Base-by-base conservation (phyloP, 2,797 vertebrate genomes). In the Poecilia picta region DNA sequence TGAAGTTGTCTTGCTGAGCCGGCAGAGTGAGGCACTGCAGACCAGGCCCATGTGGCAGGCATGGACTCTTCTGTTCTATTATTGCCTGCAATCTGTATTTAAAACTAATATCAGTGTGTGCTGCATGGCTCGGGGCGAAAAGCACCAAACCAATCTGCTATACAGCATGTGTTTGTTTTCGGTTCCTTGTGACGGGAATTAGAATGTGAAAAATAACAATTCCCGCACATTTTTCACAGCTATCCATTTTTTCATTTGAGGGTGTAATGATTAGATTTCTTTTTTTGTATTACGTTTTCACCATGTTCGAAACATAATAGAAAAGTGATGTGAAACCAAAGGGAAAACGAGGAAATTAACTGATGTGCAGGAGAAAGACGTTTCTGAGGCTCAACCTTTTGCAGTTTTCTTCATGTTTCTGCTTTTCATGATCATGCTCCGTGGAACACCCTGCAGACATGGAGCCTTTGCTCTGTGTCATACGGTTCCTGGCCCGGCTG, bases 1-100 rank as follows among this genome's bases (percentile, higher is more conserved):
- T 97, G 97, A 98, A 97, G 97, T 95, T 96, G 97, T 97, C 90
- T 95, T 95, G 94, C 91, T 45, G 80, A 91, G 87, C 74, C 83
- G n/a, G 88, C 93, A 92, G 91, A 90, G 94, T 94, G 92, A 93
- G 93, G 90, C 91, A 90, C 89, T 94, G 90, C 95, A 94, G 92
- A 91, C 93, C 82, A 72, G 91, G 94, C 92, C 93, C 91, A 91
- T 93, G 95, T 94, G 93, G 64, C 89, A 95, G 95, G 95, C 96
- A 87, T 89, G 92, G 94, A 94, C 92, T 85, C 91, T 83, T 96
- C 93, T 95, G 88, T 79, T 81, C 76, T 89, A 94, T 96, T 96
- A 94, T 95, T 96, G 97, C 95, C 93, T 93, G 95, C 94, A 95
- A 96, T 96, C 97, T 97, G 97, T 97, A 97, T 97, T 98, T 97